A percentile compares a stretch with the other conserved stretches of the same genome.
Conservation (phyloP, 2,888 invertebrate species). For the Apotomis betuletana region DNA sequence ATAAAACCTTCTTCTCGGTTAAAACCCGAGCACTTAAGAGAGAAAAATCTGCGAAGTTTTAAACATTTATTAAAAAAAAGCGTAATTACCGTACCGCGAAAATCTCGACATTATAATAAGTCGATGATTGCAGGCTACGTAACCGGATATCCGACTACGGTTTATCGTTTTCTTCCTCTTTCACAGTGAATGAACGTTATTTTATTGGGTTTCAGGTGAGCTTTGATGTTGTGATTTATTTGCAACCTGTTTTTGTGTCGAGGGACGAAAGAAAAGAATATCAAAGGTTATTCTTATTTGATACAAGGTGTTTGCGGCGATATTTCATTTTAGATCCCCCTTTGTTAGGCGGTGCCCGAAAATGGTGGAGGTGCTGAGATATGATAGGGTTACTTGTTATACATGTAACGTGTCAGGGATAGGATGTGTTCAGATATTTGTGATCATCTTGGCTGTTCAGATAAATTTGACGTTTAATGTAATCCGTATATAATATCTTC, state of each 20-base stretch:
- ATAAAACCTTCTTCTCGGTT: too few relatives aligned
- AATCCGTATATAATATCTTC: too few relatives aligned
- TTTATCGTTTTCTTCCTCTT: conserved; percentile 64
- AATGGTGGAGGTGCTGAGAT: not conserved
- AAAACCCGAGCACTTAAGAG: not conserved
- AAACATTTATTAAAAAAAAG: conserved; percentile 18
- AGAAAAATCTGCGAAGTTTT: not conserved
- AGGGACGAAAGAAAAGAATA: conserved; percentile 34
- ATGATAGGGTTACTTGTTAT: not conserved
- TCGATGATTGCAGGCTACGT: conserved; percentile 52
- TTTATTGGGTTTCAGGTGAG: conserved; percentile 62
- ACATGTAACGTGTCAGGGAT: too few relatives aligned
- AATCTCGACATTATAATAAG: conserved; percentile 35
- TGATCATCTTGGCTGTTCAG: too few relatives aligned
- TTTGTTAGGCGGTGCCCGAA: conserved; percentile 1
- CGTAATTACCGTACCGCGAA: conserved; percentile 19
- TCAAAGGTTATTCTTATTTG: conserved; percentile 34
- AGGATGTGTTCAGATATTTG: too few relatives aligned
- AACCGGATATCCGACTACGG: conserved; percentile 70
- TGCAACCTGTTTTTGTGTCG: conserved; percentile 43
- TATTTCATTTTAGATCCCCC: conserved; percentile 17
- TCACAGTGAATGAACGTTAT: conserved; percentile 63
- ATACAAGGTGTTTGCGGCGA: conserved; percentile 25
- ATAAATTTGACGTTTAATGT: too few relatives aligned
- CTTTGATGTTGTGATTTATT: conserved; percentile 63